phyloP scores from a whole-genome alignment of 2,113 vertebrate genomes.

The Rhinolophus ferrumequinum region DNA sequence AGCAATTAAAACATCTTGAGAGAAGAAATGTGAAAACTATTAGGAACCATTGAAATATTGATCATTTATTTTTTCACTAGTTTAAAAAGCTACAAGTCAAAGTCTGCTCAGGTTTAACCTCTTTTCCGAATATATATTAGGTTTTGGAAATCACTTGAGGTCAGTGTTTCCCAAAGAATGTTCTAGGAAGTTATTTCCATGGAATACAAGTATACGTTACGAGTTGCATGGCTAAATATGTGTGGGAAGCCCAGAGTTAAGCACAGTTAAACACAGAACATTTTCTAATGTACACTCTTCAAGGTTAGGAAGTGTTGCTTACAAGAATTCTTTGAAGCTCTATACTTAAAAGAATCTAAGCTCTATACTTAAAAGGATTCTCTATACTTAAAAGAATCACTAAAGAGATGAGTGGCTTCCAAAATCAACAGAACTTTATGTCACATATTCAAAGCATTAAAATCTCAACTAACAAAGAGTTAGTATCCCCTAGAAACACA shows the following conservation, averaged over 20 bases:
- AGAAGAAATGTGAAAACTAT: not conserved
- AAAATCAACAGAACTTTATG: slow-evolving; percentile 12
- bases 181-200: not conserved
- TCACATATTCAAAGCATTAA: not conserved
- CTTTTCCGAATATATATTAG: not conserved
- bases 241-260: not conserved
- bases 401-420: not conserved
- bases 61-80: not conserved
- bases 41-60: not conserved
- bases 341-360: not conserved
- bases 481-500: not conserved
- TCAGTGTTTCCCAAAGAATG: not conserved
- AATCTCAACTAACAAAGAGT: not conserved
- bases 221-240: not conserved
- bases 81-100: not conserved
- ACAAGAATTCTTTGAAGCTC: not conserved
- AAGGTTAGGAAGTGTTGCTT: not conserved
- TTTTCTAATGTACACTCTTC: not conserved
- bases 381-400: not conserved
- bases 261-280: not conserved
- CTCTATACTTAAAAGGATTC: not conserved
- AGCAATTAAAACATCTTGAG: not conserved
- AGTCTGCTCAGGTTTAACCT: not conserved
- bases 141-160: not conserved
- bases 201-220: not conserved